Conservation (phyloP, 2,797 vertebrate genomes). For the Paratrypauchen microcephalus region DNA sequence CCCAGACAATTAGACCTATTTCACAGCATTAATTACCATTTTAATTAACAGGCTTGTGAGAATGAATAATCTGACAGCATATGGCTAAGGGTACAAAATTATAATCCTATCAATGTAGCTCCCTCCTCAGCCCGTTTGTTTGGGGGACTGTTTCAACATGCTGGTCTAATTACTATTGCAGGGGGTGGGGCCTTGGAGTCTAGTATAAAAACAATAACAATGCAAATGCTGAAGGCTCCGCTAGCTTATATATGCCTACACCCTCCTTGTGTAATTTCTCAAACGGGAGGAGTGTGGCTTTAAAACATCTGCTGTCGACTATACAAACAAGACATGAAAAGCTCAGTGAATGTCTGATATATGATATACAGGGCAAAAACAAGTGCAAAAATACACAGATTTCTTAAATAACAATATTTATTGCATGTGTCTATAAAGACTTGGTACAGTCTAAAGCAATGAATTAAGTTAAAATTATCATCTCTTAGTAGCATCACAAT, state of each 20-base stretch:
- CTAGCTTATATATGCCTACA: slow-evolving; percentile 27
- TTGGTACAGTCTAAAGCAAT: slow-evolving; percentile 96
- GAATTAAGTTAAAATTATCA: slow-evolving; percentile 88
- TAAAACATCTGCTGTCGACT: slow-evolving; percentile 49
- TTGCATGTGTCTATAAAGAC: slow-evolving; percentile 98
- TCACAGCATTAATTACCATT: slow-evolving; percentile 70
- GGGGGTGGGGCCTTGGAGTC: slow-evolving; percentile 47
- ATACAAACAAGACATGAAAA: slow-evolving; percentile 34
- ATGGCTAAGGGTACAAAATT: slow-evolving; percentile 65
- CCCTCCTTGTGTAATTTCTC: slow-evolving; percentile 31
- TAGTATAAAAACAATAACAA: slow-evolving; percentile 65
- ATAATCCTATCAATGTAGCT: slow-evolving; percentile 71
- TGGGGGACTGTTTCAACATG: slow-evolving; percentile 58
- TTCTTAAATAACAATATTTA: slow-evolving; percentile 98
- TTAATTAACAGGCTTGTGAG: slow-evolving; percentile 70
- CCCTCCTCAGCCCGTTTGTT: slow-evolving; percentile 57
- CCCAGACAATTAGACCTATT: slow-evolving; percentile 46
- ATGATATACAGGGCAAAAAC: slow-evolving; percentile 3
- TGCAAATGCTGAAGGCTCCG: slow-evolving; percentile 51
- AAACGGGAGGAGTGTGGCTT: slow-evolving; percentile 20
- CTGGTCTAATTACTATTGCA: slow-evolving; percentile 64
- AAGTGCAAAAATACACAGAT: slow-evolving; percentile 39
- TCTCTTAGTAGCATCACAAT: slow-evolving; percentile 87
- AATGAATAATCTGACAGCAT: slow-evolving; percentile 69
- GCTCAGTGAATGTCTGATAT: not conserved